Percentiles rank a stretch among this genome's conserved stretches.
Conservation (phyloP, 2,888 invertebrate genomes). For the Timandra comae region DNA sequence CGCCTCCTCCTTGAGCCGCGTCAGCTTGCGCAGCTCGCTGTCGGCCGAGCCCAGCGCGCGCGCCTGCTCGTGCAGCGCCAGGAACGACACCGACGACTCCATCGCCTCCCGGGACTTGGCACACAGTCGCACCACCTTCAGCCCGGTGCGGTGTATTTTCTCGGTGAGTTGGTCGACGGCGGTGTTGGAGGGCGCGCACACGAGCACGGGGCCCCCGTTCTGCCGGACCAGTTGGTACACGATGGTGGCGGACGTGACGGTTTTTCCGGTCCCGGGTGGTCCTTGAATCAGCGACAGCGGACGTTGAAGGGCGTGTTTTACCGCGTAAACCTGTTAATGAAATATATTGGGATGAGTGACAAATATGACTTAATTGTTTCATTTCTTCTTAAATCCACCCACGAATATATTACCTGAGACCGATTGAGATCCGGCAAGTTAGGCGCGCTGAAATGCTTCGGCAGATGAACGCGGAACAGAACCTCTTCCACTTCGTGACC, state of each 20-base stretch:
- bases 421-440: slow-evolving; percentile 98
- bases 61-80: slow-evolving; percentile 98
- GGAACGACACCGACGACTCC: slow-evolving; percentile 97
- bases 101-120: slow-evolving; percentile 99
- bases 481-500: slow-evolving; percentile 97
- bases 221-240: slow-evolving; percentile 98
- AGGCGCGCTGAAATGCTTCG: slow-evolving; percentile 98
- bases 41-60: slow-evolving; percentile 94
- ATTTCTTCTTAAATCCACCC: neutral
- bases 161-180: slow-evolving; percentile 99
- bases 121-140: slow-evolving; percentile 95
- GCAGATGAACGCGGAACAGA: slow-evolving; percentile 91
- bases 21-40: slow-evolving; percentile 92
- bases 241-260: slow-evolving; percentile 99
- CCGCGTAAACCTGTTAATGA: slow-evolving; percentile 89
- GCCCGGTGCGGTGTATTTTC: slow-evolving; percentile 97
- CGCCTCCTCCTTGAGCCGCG: slow-evolving; percentile 97
- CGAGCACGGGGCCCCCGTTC: slow-evolving; percentile 94
- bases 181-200: slow-evolving; percentile 99
- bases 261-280: slow-evolving; percentile 98
- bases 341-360: neutral
- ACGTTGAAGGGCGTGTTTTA: slow-evolving; percentile 97
- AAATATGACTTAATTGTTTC: too few relatives aligned
- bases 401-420: slow-evolving; percentile 85
- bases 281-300: slow-evolving; percentile 98